phyloP scores from a whole-genome alignment of 2,113 vertebrate species.

The Trogon melanurus region DNA sequence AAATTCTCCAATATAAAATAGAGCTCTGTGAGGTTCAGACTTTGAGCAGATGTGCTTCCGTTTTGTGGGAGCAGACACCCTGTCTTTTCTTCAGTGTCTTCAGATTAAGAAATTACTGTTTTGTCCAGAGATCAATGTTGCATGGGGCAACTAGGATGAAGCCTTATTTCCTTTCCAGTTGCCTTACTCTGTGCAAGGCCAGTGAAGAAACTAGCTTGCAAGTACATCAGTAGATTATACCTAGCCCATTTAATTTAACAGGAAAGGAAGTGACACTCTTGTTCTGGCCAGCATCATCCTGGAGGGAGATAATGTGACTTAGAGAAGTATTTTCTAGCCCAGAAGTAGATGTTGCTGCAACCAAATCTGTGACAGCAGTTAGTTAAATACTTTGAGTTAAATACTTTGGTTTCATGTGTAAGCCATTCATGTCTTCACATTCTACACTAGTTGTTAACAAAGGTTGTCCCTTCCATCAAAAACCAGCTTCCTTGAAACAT shows the following conservation, averaged over 20 bases:
- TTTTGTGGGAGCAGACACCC: neutral
- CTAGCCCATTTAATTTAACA: neutral
- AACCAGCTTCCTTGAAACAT: neutral
- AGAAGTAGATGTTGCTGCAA: neutral
- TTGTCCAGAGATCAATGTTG: neutral
- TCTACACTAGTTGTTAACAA: neutral
- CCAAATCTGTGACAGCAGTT: neutral
- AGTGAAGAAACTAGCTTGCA: neutral
- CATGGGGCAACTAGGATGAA: neutral
- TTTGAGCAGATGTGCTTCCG: neutral
- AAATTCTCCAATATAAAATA: neutral
- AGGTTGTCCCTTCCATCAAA: neutral
- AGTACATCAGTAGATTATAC: neutral
- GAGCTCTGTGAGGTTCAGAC: neutral
- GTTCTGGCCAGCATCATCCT: neutral
- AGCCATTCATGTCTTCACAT: neutral
- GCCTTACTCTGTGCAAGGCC: neutral
- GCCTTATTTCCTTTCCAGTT: neutral
- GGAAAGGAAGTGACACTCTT: neutral
- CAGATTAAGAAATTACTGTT: neutral
- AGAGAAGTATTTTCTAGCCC: neutral
- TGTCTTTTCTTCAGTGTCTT: neutral
- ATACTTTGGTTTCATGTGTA: neutral
- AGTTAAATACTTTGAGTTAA: neutral
- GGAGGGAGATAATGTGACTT: neutral